These are phyloP conservation scores for rabbit (Oryctolagus cuniculus) DNA, from an alignment of 2,113 vertebrate species.

Conservation along the genomic window DNA sequence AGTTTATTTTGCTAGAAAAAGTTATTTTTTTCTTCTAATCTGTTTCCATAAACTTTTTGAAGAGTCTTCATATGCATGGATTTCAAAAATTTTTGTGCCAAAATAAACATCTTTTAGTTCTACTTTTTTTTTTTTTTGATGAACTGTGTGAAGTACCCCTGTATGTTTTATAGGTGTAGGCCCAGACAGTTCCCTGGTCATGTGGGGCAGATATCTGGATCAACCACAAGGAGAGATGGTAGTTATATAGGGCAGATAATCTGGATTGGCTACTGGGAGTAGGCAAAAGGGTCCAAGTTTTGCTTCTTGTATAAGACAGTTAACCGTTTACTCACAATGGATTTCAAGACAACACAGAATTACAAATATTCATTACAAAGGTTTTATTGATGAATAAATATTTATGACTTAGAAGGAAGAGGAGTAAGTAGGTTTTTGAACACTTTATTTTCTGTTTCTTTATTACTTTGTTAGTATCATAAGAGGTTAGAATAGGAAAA, in stretches of 20 bases:
- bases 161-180: not conserved
- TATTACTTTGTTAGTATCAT: not conserved
- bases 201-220: not conserved
- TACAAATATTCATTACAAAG: not conserved
- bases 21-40: no score
- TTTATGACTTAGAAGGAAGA: constrained; percentile 15
- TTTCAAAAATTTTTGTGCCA: no score
- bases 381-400: constrained; percentile 42
- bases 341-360: not conserved
- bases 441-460: constrained; percentile 44
- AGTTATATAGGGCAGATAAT: not conserved
- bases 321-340: not conserved
- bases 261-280: not conserved
- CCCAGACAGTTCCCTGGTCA: not conserved
- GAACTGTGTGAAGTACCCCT: no score
- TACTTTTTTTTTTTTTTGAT: no score
- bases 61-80: no score
- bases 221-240: no score
- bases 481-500: not conserved
- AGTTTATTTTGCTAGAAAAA: no score
- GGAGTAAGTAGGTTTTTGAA: not conserved
- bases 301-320: not conserved
- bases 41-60: no score
- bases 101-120: no score
- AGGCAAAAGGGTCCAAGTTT: not conserved